Base-by-base conservation (phyloP, 2,797 vertebrate genomes). In the Hipposideros larvatus region DNA sequence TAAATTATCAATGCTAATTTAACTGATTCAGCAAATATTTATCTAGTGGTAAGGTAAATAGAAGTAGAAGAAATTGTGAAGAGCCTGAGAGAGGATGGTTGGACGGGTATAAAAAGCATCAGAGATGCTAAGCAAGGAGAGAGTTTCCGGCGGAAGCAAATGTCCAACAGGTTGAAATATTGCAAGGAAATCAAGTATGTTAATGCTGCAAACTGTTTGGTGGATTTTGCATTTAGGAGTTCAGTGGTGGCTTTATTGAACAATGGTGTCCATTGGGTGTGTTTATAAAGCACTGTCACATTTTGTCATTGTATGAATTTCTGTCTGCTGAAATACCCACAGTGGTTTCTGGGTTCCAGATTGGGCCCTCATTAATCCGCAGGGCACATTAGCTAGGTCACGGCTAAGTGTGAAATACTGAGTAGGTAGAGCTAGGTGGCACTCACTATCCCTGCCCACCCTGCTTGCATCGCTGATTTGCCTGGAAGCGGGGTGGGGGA, bases 21-120 rank as follows among this genome's bases (percentile, higher is more conserved):
- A 88, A 82, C 71, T 66, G 83, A 46, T 66, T 90, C 53, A 83
- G 46, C 71, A 85, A 77, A 26, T 73, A 80, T 41, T 70, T 93
- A 48, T 86, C 41, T 51, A 51, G 28, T 28, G 1, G 13, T 78
- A 84, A 78, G 31, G 31, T 51, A 87, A 18, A 16, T n/a, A 3
- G n/a, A 86, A 48, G 4, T 18, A 73, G 68, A 91, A 65, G 59
- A 46, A 34, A 16, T 53, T 41, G 34, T 11, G 61, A 61, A 73
- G 68, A 57, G 21, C 9, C 71, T 66, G 18, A 48, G 41, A 71
- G 28, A 34, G 24, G 26, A 21, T 91, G 65, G 14, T 8, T 89
- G 66, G 41, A 61, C 31, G 90, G 46, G 16, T 18, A 55, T 24
- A 28, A 46, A 31, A 55, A 43, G 15, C 26, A 13, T 73, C 31